A percentile compares a stretch with the other conserved stretches of the same genome.
Conservation (phyloP, 2,888 invertebrate species). For the Tinea trinotella region DNA sequence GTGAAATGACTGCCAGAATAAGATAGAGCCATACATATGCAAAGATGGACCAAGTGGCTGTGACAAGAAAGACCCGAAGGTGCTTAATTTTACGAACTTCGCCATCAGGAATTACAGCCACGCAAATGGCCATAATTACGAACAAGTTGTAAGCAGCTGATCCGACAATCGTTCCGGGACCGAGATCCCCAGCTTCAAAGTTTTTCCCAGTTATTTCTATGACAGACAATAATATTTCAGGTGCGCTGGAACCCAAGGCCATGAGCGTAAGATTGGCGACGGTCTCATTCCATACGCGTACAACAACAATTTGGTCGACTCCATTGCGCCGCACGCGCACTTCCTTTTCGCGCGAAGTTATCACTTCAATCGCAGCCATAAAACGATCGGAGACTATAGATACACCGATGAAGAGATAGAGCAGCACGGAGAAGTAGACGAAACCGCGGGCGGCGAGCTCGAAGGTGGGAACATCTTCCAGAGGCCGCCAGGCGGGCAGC, state of each 20-base stretch:
- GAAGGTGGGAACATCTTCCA: constrained; percentile 79
- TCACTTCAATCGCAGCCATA: constrained; percentile 99
- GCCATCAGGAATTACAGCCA: constrained; percentile 90
- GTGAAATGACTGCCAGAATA: constrained; percentile 90
- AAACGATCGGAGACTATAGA: constrained; percentile 99
- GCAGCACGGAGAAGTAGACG: constrained; percentile 89
- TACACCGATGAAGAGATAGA: constrained; percentile 98
- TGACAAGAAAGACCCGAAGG: constrained; percentile 96
- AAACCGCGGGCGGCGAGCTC: constrained; percentile 89
- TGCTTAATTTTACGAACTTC: constrained; percentile 96
- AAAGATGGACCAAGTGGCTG: constrained; percentile 97
- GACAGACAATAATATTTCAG: constrained; percentile 96
- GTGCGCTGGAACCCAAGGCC: constrained; percentile 98
- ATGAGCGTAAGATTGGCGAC: constrained; percentile 98
- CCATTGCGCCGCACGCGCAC: constrained; percentile 91
- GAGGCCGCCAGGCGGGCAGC: constrained; percentile 91
- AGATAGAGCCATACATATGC: constrained; percentile 99
- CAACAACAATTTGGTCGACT: constrained; percentile 91
- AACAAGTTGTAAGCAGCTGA: constrained; percentile 99
- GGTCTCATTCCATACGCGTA: constrained; percentile 99
- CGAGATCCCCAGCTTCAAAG: constrained; percentile 96
- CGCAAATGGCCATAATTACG: constrained; percentile 97
- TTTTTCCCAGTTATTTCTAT: constrained; percentile 97
- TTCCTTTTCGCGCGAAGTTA: constrained; percentile 97
- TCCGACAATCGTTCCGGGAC: constrained; percentile 98